phyloP scores from a whole-genome alignment of 1,140 invertebrate genomes.

The Bombus superbus region DNA sequence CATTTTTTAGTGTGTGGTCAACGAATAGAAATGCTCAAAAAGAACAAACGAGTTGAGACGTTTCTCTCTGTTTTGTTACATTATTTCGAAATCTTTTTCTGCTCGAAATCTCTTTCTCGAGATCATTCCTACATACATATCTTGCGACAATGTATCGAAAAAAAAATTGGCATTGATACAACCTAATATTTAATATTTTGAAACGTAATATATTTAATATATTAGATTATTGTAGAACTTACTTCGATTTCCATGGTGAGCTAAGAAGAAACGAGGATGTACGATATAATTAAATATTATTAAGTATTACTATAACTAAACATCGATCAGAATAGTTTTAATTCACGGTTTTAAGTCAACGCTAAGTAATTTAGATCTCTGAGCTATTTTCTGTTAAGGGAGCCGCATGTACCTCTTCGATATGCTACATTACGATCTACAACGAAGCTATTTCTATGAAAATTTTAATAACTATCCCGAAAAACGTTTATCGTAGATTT shows the following conservation, averaged over 20 bases:
- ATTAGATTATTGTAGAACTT: constrained; percentile 54
- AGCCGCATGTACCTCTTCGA: background rate
- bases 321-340: background rate
- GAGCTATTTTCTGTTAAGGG: too few relatives aligned
- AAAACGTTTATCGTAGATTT: constrained; percentile 30
- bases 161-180: too few relatives aligned
- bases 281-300: background rate
- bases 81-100: too few relatives aligned
- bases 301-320: background rate
- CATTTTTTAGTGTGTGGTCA: too few relatives aligned
- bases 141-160: too few relatives aligned
- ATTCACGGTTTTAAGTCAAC: background rate
- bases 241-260: constrained; percentile 70
- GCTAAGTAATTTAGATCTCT: background rate
- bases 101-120: too few relatives aligned
- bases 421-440: background rate
- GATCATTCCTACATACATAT: too few relatives aligned
- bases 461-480: constrained; percentile 8
- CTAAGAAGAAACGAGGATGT: constrained; percentile 59
- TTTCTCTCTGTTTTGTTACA: too few relatives aligned
- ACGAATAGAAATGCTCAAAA: too few relatives aligned
- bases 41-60: too few relatives aligned
- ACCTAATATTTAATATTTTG: background rate
- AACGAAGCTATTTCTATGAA: constrained; percentile 36
- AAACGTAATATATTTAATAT: background rate